Base-by-base conservation (phyloP, 1,140 invertebrate species). In the Drosophila burlai region DNA sequence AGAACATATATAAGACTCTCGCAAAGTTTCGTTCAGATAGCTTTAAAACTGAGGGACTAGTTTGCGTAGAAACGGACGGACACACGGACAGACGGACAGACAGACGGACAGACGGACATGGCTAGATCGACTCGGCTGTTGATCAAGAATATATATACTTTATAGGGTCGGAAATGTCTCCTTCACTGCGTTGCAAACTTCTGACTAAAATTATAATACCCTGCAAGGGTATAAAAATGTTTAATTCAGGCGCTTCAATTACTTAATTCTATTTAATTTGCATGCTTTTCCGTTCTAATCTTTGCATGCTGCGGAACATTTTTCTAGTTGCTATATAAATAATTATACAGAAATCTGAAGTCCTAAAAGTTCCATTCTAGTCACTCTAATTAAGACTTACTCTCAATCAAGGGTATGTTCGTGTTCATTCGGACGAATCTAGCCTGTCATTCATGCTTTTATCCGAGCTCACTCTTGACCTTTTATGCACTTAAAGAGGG, bases 401-500 rank as follows among this genome's bases (percentile, higher is more conserved):
- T 21, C 2, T 38, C 9, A 13, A 4, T 10, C 18, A 40, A 46
- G 47, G 40, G 67, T 67, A 54, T 54, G 21, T 43, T 38, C 58
- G 24, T 40, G 34, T n/a, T 69, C 24, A 26, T 26, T 36, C 29
- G 36, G 11, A n/a, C 26, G 21, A 50, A 21, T 29, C 18, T 43
- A 4, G 38, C 8, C 21, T 43, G 49, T 45, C 67, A 45, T 46
- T 66, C 34, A 11, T 24, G 38, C 49, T 55, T 68, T 71, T 40
- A 68, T 67, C 49, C 50, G 9, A 21, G 15, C 29, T 31, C 24
- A 38, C 38, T 49, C 45, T 43, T 73, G 68, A 73, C 45, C 68
- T 73, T 73, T 47, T 42, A n/a, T 58, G 45, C 40, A 72, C 42
- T 47, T 42, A 16, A 34, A 61, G 16, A 54, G 38, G 34, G 57